Conservation (phyloP, 2,797 vertebrate species). For the Neostethus bicornis region DNA sequence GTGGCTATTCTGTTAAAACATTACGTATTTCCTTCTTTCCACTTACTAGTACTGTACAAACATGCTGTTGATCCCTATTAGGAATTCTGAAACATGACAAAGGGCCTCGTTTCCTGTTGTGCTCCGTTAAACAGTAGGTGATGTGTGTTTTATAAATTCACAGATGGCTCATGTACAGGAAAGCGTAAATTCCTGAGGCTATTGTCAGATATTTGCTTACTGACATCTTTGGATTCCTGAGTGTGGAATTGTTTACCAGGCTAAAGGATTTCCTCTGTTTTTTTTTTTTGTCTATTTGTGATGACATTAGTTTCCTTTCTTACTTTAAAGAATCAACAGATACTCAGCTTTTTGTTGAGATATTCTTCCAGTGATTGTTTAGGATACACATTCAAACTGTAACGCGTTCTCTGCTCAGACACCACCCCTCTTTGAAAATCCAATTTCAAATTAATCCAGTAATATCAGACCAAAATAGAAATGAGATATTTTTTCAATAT, state of each 20-base stretch:
- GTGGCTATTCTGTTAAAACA: constrained; percentile 29
- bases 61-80: constrained; percentile 30
- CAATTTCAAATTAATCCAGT: too few relatives aligned
- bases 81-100: constrained; percentile 47
- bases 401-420: not conserved
- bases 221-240: constrained; percentile 33
- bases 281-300: constrained; percentile 28
- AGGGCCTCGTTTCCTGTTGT: constrained; percentile 45
- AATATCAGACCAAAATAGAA: too few relatives aligned
- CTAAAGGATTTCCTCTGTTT: constrained; percentile 28
- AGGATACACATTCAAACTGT: not conserved
- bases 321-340: not conserved
- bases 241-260: constrained; percentile 32
- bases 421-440: too few relatives aligned
- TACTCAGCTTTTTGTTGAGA: not conserved
- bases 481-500: too few relatives aligned
- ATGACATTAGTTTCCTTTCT: constrained; percentile 10
- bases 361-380: not conserved
- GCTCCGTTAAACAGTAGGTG: constrained; percentile 27
- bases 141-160: constrained; percentile 31
- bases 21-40: constrained; percentile 23
- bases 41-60: constrained; percentile 1
- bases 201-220: constrained; percentile 36
- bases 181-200: constrained; percentile 29
- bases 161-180: constrained; percentile 38